Base-by-base conservation (phyloP, 2,888 invertebrate species). In the Dinocampus coccinellae region DNA sequence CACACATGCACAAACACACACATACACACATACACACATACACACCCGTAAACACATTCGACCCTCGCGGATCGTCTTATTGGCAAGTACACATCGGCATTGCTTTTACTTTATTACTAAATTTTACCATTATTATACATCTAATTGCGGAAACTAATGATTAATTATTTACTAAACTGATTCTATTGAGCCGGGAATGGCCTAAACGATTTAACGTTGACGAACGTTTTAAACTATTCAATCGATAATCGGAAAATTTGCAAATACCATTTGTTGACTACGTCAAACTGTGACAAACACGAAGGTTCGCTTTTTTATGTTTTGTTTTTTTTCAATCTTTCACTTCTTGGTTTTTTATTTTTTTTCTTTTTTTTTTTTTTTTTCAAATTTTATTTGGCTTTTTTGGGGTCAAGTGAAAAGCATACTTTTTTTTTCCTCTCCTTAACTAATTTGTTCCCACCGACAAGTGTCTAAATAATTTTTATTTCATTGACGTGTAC, bases 11-110 rank as follows among this genome's bases (percentile, higher is more conserved):
- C 26, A 24, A 7, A 52, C 53, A 26, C 47, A 62, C n/a, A n/a
- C n/a, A n/a, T n/a, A n/a, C n/a, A n/a, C n/a, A n/a, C n/a, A 29
- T 29, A 29, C 29, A 29, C 7, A 29, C 29, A 29, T 29, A 29
- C 7, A 7, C 7, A 29, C 29, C 7, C 29, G n/a, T 75, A 63
- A 29, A 34, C 63, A 34, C 55, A 42, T 58, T 70, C 65, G 33
- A 58, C 57, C 72, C 62, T 69, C 63, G 53, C 57, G 53, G 61
- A 58, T 57, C 53, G 47, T 58, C 65, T 58, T 22, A n/a, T 42
- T 62, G 24, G 36, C 53, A 55, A 57, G 11, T 57, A 24, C 26
- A 57, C n/a, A 53, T 53, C 65, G 55, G 63, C 20, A 52, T 63
- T 63, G 47, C 29, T n/a, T 63, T 24, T 24, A 47, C 29, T 63